Conservation (phyloP, 2,113 vertebrate genomes). For the Oplegnathus fasciatus region DNA sequence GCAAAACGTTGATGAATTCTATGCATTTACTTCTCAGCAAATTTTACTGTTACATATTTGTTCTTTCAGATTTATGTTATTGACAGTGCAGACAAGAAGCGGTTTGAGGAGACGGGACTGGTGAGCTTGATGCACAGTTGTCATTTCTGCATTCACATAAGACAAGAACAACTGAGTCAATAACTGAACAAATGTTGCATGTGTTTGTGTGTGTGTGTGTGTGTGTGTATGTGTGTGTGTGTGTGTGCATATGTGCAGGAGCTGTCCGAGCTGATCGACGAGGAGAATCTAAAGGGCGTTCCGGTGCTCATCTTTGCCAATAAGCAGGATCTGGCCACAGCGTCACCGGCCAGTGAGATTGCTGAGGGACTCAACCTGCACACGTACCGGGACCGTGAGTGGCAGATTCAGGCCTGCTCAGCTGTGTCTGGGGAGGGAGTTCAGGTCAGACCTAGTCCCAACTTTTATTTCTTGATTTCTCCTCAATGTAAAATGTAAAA, state of each 20-base stretch:
- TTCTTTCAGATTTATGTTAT: constrained; percentile 90
- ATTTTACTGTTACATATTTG: constrained; percentile 13
- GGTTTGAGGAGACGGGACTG: constrained; percentile 92
- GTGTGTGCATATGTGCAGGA: constrained; percentile 80
- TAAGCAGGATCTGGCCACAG: constrained; percentile 90
- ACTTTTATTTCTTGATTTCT: constrained; percentile 20
- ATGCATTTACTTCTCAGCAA: not conserved
- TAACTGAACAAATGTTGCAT: too few relatives aligned
- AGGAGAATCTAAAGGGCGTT: constrained; percentile 87
- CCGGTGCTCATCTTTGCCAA: constrained; percentile 93
- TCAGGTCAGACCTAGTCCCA: constrained; percentile 83
- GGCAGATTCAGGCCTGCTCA: constrained; percentile 94
- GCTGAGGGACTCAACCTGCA: constrained; percentile 91
- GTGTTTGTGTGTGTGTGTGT: too few relatives aligned
- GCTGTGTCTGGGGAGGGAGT: constrained; percentile 91
- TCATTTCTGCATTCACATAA: not conserved
- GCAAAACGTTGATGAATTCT: not conserved
- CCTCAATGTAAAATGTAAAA: constrained; percentile 9
- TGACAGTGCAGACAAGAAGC: constrained; percentile 92
- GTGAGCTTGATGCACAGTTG: constrained; percentile 72
- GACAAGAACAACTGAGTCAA: not conserved
- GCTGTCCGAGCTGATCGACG: constrained; percentile 88
- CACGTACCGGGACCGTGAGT: constrained; percentile 89
- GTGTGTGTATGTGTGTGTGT: not conserved
- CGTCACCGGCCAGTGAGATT: constrained; percentile 88